These are phyloP conservation scores for Graphium colonna DNA, from an alignment of 2,888 invertebrate genomes.

Conservation along the genomic window DNA sequence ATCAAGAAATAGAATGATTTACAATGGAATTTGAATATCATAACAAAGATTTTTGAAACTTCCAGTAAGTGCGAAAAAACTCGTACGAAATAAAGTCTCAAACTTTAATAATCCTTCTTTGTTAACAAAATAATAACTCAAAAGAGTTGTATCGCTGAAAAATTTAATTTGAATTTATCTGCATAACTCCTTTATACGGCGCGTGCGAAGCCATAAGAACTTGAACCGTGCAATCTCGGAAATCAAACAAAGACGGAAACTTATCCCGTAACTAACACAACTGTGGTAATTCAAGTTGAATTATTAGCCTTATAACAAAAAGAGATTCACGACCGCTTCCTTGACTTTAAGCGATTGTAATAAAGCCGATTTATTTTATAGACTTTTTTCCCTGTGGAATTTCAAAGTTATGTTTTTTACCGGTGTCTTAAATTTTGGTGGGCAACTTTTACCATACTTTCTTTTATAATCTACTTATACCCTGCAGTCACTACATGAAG, in stretches of 20 bases:
- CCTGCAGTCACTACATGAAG: no score
- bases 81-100: no score
- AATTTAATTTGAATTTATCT: background rate
- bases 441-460: background rate
- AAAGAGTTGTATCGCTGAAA: background rate
- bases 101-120: no score
- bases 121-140: no score
- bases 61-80: no score
- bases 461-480: no score
- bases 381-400: constrained; percentile 15
- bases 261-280: constrained; percentile 20
- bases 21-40: no score
- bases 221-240: constrained; percentile 5
- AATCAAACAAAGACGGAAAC: constrained; percentile 23
- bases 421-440: constrained; percentile 8
- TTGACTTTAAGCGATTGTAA: constrained; percentile 22
- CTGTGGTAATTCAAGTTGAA: constrained; percentile 22
- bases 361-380: constrained; percentile 23
- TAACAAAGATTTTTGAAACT: no score
- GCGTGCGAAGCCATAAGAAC: background rate
- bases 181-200: background rate
- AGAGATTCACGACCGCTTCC: constrained; percentile 21
- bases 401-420: background rate
- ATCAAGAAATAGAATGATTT: no score
- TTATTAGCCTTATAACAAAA: constrained; percentile 24